Evolutionary conservation across 2,113 vertebrate genomes (phyloP).

Genomic region (Dolichotis patagonum): DNA sequence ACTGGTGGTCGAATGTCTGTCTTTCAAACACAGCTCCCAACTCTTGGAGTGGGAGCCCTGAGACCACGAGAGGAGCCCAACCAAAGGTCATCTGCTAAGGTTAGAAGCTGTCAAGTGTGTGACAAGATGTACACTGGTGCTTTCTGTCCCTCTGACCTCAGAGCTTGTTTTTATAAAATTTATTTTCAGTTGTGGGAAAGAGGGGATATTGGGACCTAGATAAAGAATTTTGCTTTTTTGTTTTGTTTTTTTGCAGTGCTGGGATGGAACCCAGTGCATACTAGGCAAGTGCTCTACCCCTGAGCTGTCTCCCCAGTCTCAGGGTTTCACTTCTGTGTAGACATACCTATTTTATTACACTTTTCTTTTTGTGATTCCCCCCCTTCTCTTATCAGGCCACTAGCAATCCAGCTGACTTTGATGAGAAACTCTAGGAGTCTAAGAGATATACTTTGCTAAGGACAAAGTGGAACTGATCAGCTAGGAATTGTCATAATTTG

Average conservation of each 20-base stretch:
- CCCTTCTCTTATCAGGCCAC: neutral
- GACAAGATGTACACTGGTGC: neutral
- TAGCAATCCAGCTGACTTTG: slow-evolving; percentile 22
- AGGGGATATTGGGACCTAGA: slow-evolving; percentile 28
- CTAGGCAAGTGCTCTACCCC: neutral
- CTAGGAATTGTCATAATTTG: neutral
- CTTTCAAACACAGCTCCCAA: slow-evolving; percentile 97
- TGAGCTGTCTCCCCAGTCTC: neutral
- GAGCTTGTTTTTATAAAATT: neutral
- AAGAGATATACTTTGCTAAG: slow-evolving; percentile 1
- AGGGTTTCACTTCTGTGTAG: slow-evolving; percentile 3
- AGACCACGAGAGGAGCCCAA: slow-evolving; percentile 96
- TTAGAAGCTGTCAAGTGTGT: slow-evolving; percentile 71
- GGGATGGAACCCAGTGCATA: neutral
- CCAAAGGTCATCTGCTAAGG: slow-evolving; percentile 95
- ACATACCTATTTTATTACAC: neutral
- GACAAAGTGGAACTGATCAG: neutral
- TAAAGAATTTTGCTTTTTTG: slow-evolving; percentile 26
- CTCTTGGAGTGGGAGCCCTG: slow-evolving; percentile 93
- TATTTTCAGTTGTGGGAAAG: slow-evolving; percentile 23
- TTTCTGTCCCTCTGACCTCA: slow-evolving; percentile 5
- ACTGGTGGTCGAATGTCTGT: slow-evolving; percentile 96
- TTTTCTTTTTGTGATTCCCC: neutral
- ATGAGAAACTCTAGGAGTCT: slow-evolving; percentile 17
- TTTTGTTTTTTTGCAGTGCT: neutral